Percentiles rank a stretch among this genome's conserved stretches.
Evolutionary conservation across 2,888 invertebrate genomes (phyloP).

Genomic region (Cerastis rubricosa): DNA sequence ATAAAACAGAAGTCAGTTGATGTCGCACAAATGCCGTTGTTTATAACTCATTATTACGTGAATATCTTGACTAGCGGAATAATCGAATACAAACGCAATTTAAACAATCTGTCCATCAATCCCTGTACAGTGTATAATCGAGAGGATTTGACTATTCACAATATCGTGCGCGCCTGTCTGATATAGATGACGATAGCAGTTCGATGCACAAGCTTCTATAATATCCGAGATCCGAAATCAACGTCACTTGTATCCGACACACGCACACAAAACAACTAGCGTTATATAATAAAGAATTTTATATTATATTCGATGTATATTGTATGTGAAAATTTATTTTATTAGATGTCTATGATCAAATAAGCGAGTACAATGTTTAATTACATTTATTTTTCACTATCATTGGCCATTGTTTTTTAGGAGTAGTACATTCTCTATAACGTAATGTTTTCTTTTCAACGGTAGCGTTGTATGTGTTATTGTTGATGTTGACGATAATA

Average conservation of each 20-base stretch:
- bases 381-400: conserved; percentile 67
- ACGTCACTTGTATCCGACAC: conserved; percentile 52
- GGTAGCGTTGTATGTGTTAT: conserved; percentile 69
- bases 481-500: conserved; percentile 67
- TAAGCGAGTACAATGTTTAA: conserved; percentile 78
- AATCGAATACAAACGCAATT: conserved; percentile 59
- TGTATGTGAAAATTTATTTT: conserved; percentile 85
- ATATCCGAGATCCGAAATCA: not conserved
- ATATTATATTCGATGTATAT: conserved; percentile 87
- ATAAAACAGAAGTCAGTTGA: conserved; percentile 34
- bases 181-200: conserved; percentile 5
- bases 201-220: not conserved
- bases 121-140: conserved; percentile 82
- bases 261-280: conserved; percentile 66
- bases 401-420: conserved; percentile 75
- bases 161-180: conserved; percentile 55
- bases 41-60: conserved; percentile 31
- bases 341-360: conserved; percentile 84
- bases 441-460: conserved; percentile 71
- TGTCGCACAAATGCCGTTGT: conserved; percentile 48
- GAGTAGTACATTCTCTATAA: conserved; percentile 83
- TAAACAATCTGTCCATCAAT: conserved; percentile 69
- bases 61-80: conserved; percentile 47
- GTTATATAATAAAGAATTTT: conserved; percentile 79
- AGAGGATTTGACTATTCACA: conserved; percentile 76